Evolutionary conservation across 1,140 invertebrate species (phyloP).

Genomic region (Vanessa tameamea): DNA sequence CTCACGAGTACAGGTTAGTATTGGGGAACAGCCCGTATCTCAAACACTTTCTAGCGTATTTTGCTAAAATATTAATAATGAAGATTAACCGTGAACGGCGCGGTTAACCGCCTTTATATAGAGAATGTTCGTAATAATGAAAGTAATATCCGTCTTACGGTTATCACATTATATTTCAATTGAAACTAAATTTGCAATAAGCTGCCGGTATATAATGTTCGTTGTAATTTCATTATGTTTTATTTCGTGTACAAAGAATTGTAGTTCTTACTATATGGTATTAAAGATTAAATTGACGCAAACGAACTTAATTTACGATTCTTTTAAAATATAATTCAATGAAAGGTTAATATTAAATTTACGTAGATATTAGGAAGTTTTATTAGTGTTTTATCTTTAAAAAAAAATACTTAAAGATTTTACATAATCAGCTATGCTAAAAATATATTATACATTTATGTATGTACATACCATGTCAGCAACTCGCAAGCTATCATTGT

Average conservation of each 20-base stretch:
- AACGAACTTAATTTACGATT: no score
- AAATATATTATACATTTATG: no score
- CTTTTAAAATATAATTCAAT: no score
- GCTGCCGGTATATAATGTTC: not conserved
- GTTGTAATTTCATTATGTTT: not conserved
- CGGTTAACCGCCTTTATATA: conserved; percentile 26
- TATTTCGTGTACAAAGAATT: no score
- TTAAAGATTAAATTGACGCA: no score
- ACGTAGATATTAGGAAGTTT: no score
- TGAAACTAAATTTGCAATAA: conserved; percentile 12
- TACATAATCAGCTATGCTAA: no score
- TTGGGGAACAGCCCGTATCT: conserved; percentile 4
- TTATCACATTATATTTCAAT: conserved; percentile 28
- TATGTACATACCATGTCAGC: no score
- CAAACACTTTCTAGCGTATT: conserved; percentile 17
- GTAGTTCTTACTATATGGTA: not conserved
- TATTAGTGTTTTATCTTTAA: no score
- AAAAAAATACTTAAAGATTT: no score
- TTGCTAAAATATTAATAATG: conserved; percentile 25
- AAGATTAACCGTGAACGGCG: conserved; percentile 21
- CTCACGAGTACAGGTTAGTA: conserved; percentile 91
- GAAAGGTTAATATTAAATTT: no score
- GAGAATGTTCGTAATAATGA: conserved; percentile 23
- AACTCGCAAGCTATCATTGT: no score
- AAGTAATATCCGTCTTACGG: conserved; percentile 21